These are phyloP conservation scores for Lycaena phlaeas DNA, from an alignment of 2,888 invertebrate species.

Conservation along the genomic window DNA sequence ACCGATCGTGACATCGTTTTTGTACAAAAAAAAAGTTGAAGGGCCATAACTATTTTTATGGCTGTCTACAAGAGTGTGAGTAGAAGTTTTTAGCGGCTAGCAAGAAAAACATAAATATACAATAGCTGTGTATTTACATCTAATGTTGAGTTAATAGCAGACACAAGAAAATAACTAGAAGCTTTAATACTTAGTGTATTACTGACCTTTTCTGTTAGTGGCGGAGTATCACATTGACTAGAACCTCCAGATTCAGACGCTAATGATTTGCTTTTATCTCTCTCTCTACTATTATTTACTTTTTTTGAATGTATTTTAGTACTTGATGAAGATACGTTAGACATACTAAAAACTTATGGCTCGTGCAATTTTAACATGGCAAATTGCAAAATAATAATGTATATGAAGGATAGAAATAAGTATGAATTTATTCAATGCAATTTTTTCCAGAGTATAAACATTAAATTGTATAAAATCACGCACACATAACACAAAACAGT, in stretches of 20 bases:
- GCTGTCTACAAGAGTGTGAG: too few relatives aligned
- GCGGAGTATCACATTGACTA: constrained; percentile 64
- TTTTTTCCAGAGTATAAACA: not conserved
- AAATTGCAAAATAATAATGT: not conserved
- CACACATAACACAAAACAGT: constrained; percentile 2
- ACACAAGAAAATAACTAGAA: too few relatives aligned
- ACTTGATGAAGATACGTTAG: constrained; percentile 39
- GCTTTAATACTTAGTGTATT: too few relatives aligned
- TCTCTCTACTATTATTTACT: constrained; percentile 44
- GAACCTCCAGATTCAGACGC: constrained; percentile 64
- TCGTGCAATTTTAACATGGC: constrained; percentile 3
- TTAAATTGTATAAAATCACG: not conserved
- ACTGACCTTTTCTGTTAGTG: constrained; percentile 56
- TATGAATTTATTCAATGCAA: not conserved
- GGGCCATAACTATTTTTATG: too few relatives aligned
- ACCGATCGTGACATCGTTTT: too few relatives aligned
- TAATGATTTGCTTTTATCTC: constrained; percentile 55
- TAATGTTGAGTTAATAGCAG: too few relatives aligned
- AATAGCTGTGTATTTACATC: too few relatives aligned
- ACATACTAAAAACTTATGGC: constrained; percentile 33
- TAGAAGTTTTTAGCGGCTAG: too few relatives aligned
- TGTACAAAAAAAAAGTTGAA: too few relatives aligned
- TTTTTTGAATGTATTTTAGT: constrained; percentile 55
- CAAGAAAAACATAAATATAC: too few relatives aligned
- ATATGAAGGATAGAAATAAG: not conserved